Base-by-base conservation (phyloP, 1,140 invertebrate genomes). In the Ips nitidus region DNA sequence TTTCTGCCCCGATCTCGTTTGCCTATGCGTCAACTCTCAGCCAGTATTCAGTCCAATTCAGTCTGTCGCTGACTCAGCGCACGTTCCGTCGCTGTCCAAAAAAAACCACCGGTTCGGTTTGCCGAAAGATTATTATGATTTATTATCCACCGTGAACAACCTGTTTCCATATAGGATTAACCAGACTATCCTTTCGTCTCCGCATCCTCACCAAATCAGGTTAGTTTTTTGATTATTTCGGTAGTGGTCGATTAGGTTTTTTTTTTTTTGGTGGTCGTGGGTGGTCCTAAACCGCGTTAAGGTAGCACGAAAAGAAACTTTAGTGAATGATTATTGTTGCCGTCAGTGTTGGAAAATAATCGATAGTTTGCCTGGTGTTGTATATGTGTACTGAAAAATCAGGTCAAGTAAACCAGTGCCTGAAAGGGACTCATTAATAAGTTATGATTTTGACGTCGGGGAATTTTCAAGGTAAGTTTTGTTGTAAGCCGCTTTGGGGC, bases 321-420 rank as follows among this genome's bases (percentile, higher is more conserved):
- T 66, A 60, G 66, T 68, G 66, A 59, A 60, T 60, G 22, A 37
- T 68, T 60, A 47, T 68, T 59, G 47, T 38, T 41, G 40, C 7
- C 52, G 8, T 7, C 4, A 47, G 37, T 47, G 40, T 45, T 37
- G 60, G 47, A 63, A 69, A 69, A 69, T 69, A 69, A 69, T 69
- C 67, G 50, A 69, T 69, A 69, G 59, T 69, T 69, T 57, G 67
- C 67, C 67, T 68, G 40, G 43, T 62, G 22, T 57, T 65, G 50
- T 63, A 65, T 65, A 69, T 69, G 67, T 55, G 41, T 69, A 69
- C 60, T 69, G 67, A 59, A 69, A 65, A 69, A 69, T 69, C 67
- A 63, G 67, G 67, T 69, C 67, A 69, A 69, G 59, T 63, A 52
- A 69, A 69, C 57, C 37, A 55, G 57, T 68, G 57, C 55, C 58